A percentile compares a stretch with the other conserved stretches of the same genome.
phyloP scores from a whole-genome alignment of 2,888 invertebrate species.

The Pyrgus malvae region DNA sequence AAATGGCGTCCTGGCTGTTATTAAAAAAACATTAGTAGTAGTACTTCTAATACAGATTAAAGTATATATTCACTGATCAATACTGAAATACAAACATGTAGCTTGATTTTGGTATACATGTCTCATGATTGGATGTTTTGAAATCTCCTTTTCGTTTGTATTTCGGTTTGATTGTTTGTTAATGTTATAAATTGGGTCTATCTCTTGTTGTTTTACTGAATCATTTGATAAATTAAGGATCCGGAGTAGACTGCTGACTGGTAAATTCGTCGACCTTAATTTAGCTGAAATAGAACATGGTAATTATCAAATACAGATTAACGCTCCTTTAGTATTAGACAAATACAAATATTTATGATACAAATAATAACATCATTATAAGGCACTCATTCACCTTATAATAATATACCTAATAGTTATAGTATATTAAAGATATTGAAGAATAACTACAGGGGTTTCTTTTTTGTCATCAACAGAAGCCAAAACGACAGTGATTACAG shows the following conservation, averaged over 20 bases:
- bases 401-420: too few species aligned
- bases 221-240: constrained; percentile 60
- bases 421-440: too few species aligned
- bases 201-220: constrained; percentile 49
- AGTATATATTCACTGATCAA: background rate
- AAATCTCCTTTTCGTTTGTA: constrained; percentile 26
- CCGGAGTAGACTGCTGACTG: constrained; percentile 56
- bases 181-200: constrained; percentile 54
- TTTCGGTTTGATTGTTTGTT: constrained; percentile 42
- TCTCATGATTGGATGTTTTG: constrained; percentile 33
- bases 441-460: too few species aligned
- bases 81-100: background rate
- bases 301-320: constrained; percentile 20
- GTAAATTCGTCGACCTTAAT: constrained; percentile 34
- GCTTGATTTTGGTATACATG: constrained; percentile 5
- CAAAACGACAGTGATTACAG: too few species aligned
- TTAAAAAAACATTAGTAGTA: background rate
- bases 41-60: background rate
- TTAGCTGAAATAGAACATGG: constrained; percentile 43
- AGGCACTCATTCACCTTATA: too few species aligned
- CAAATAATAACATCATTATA: too few species aligned
- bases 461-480: too few species aligned
- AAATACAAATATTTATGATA: too few species aligned
- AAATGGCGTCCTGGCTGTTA: constrained; percentile 48
- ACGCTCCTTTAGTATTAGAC: background rate